Conservation (phyloP, 2,888 invertebrate species). For the Liodrosophila aerea region DNA sequence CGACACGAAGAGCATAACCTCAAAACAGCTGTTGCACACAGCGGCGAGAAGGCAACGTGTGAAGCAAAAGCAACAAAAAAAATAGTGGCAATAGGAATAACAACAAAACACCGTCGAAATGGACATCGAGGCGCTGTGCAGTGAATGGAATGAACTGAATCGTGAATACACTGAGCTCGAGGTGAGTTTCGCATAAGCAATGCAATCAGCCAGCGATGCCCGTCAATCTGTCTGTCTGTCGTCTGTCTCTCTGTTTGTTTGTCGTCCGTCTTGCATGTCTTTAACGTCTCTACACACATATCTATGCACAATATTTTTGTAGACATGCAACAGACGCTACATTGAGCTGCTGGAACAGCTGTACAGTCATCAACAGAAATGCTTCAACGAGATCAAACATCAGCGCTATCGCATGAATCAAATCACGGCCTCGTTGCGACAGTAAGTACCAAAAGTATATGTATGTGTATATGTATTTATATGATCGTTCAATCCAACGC, state of each 20-base stretch:
- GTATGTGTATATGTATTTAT: background rate
- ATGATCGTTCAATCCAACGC: too few relatives aligned
- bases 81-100: background rate
- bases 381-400: constrained; percentile 93
- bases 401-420: constrained; percentile 94
- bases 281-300: too few relatives aligned
- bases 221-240: too few relatives aligned
- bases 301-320: constrained; percentile 16
- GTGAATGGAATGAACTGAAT: constrained; percentile 91
- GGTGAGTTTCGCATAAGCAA: constrained; percentile 83
- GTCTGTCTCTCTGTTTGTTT: too few relatives aligned
- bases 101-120: constrained; percentile 42
- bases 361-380: constrained; percentile 91
- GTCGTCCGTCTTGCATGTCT: too few relatives aligned
- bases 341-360: constrained; percentile 92
- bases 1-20: constrained; percentile 41
- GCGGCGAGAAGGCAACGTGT: constrained; percentile 29
- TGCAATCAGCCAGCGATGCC: constrained; percentile 32
- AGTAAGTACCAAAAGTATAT: constrained; percentile 85
- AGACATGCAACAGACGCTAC: constrained; percentile 89
- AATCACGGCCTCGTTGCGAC: constrained; percentile 90
- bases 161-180: constrained; percentile 91
- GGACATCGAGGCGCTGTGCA: constrained; percentile 85
- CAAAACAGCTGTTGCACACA: constrained; percentile 69
- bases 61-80: constrained; percentile 21